These are phyloP conservation scores for Pimephales promelas DNA, from an alignment of 2,113 vertebrate species.

Conservation along the genomic window DNA sequence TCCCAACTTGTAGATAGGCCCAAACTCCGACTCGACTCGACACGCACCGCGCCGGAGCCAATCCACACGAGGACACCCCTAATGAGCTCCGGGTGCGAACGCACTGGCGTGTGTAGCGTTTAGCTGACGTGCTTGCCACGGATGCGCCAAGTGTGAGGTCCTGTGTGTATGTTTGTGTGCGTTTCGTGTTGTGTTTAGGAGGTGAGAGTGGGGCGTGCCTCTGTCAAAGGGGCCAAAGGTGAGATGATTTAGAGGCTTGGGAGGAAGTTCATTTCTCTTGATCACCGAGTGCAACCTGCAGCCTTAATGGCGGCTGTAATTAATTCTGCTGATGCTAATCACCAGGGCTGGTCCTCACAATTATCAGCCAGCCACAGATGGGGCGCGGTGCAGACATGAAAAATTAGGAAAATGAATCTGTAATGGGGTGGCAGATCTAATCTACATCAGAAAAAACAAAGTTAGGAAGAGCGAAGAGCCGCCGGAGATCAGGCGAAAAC, in stretches of 20 bases:
- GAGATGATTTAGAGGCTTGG: constrained; percentile 99
- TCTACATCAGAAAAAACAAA: constrained; percentile 99
- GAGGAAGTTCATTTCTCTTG: constrained; percentile 99
- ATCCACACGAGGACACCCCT: constrained; percentile 3
- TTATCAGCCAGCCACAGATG: constrained; percentile 99
- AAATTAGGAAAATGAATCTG: constrained; percentile 99
- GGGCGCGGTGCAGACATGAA: constrained; percentile 99
- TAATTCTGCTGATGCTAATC: constrained; percentile 99
- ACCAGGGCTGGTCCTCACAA: constrained; percentile 99
- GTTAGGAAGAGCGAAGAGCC: constrained; percentile 91
- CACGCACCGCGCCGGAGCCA: background rate
- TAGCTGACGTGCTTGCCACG: background rate
- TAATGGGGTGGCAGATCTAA: constrained; percentile 99
- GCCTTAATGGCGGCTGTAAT: constrained; percentile 99
- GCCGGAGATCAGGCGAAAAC: constrained; percentile 92
- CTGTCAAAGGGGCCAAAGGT: constrained; percentile 97
- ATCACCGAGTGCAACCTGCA: constrained; percentile 99
- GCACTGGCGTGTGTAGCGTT: background rate
- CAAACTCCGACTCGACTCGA: background rate
- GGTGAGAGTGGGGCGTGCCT: constrained; percentile 82
- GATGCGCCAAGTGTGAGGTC: constrained; percentile 43
- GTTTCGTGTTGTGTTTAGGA: constrained; percentile 65
- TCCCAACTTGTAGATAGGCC: constrained; percentile 1
- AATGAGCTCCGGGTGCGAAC: background rate
- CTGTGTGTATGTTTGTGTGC: constrained; percentile 45